A percentile compares a stretch with the other conserved stretches of the same genome.
phyloP scores from a whole-genome alignment of 2,888 invertebrate genomes.

The Aphidius colemani region DNA sequence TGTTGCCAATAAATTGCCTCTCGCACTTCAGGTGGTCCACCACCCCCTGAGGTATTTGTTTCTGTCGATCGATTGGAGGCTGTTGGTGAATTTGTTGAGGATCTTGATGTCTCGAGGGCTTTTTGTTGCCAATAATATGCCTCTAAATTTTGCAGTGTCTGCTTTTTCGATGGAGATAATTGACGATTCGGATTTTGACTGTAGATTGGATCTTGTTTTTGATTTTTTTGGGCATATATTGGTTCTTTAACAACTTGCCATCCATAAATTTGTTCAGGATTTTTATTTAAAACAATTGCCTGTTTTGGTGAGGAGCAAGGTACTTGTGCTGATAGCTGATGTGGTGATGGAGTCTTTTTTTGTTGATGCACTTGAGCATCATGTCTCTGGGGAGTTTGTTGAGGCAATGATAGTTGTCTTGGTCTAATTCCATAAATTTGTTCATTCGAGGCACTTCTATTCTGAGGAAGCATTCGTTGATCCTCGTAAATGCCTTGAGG shows the following conservation, averaged over 20 bases:
- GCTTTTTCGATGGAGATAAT: conserved; percentile 49
- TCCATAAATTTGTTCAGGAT: conserved; percentile 22
- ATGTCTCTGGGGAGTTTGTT: conserved; percentile 7
- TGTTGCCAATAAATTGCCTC: conserved; percentile 75
- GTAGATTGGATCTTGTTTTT: conserved; percentile 36
- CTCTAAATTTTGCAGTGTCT: conserved; percentile 53
- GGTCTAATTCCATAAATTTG: conserved; percentile 22
- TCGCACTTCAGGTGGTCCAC: conserved; percentile 47
- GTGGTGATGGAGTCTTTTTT: conserved; percentile 13
- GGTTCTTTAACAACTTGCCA: conserved; percentile 21
- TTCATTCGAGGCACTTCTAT: conserved; percentile 25
- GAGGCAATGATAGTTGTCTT: conserved; percentile 20
- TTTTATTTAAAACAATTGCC: conserved; percentile 4
- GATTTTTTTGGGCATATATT: conserved; percentile 30
- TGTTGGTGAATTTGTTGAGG: conserved; percentile 35
- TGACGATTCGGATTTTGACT: conserved; percentile 35
- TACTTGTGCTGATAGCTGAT: conserved; percentile 19
- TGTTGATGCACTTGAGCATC: conserved; percentile 5
- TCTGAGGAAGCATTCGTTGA: conserved; percentile 14
- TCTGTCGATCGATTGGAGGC: conserved; percentile 4
- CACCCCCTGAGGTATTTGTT: conserved; percentile 27
- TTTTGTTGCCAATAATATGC: conserved; percentile 57
- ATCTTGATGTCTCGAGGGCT: conserved; percentile 48
- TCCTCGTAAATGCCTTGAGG: conserved; percentile 30
- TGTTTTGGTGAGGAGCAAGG: conserved; percentile 18